Conservation (phyloP, 2,797 vertebrate genomes). For the Menidia menidia region DNA sequence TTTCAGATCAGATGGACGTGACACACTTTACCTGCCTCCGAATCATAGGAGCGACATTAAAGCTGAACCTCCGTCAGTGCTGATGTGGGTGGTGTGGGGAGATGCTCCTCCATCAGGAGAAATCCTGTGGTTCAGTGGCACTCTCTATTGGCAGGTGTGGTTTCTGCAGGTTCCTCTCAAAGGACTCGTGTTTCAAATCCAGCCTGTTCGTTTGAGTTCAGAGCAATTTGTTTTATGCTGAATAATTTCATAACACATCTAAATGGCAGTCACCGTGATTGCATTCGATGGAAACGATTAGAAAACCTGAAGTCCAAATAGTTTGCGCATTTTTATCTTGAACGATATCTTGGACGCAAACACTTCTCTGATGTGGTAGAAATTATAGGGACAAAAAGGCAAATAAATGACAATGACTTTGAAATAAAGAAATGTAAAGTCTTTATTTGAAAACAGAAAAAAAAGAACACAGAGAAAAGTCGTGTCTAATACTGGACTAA, state of each 20-base stretch:
- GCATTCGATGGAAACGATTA: background rate
- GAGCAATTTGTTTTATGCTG: background rate
- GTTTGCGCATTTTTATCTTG: constrained; percentile 1
- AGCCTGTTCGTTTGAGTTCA: background rate
- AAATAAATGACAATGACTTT: background rate
- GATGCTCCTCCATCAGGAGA: background rate
- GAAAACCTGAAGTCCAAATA: background rate
- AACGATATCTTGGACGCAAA: background rate
- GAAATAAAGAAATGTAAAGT: constrained; percentile 23
- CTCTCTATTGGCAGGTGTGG: constrained; percentile 58
- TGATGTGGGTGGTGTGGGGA: background rate
- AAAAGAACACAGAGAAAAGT: constrained; percentile 8
- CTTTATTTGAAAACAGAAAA: constrained; percentile 7
- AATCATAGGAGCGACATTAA: constrained; percentile 26
- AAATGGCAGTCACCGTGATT: background rate
- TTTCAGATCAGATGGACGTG: constrained; percentile 58
- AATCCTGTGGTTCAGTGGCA: constrained; percentile 45
- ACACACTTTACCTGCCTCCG: constrained; percentile 26
- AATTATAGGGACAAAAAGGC: background rate
- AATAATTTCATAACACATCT: background rate
- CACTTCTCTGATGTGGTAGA: background rate
- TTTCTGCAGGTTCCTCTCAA: constrained; percentile 24
- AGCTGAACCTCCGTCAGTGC: constrained; percentile 40
- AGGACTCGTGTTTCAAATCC: background rate
- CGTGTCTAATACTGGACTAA: constrained; percentile 11